Base-by-base conservation (phyloP, 2,888 invertebrate genomes). In the Pyrocoelia pectoralis region DNA sequence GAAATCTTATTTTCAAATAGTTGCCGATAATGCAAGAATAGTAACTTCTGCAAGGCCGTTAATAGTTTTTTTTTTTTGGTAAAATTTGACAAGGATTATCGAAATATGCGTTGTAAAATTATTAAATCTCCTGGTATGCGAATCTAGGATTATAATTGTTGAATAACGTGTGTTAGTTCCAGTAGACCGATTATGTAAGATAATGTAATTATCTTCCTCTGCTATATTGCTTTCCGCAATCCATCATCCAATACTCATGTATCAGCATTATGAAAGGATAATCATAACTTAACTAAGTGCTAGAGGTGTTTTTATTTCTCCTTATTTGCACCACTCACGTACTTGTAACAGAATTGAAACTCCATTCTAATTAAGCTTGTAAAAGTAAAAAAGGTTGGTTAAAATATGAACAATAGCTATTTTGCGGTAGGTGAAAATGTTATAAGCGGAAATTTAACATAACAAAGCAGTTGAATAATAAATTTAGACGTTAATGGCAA, bases 231-330 rank as follows among this genome's bases (percentile, higher is more conserved):
- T 53, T 60, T 54, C 60, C 49, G 60, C 60, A 46, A 60, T 60
- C 60, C 60, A 54, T 60, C 63, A 61, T 41, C 41, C 49, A 41
- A 51, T 55, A 68, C 59, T 64, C 59, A 70, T 69, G 67, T 70
- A 70, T 71, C 70, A 69, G 69, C 64, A 61, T 33, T 67, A 71
- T 70, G 69, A 68, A 67, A 68, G 14, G 33, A 71, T 75, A 75
- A 75, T 24, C 24, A 24, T 24, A n/a, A n/a, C n/a, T n/a, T n/a
- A n/a, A n/a, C n/a, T 75, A 72, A 73, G 73, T 73, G 74, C 73
- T 73, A 74, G 73, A 74, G 74, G 75, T 72, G 69, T 59, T 70
- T 74, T 75, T 73, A 72, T 71, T 66, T 67, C 68, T 64, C 66
- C 64, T 67, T n/a, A n/a, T n/a, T n/a, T n/a, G n/a, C n/a, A n/a